These are phyloP conservation scores for Caenorhabditis uteleia DNA, from an alignment of 2,888 invertebrate genomes.

Conservation along the genomic window DNA sequence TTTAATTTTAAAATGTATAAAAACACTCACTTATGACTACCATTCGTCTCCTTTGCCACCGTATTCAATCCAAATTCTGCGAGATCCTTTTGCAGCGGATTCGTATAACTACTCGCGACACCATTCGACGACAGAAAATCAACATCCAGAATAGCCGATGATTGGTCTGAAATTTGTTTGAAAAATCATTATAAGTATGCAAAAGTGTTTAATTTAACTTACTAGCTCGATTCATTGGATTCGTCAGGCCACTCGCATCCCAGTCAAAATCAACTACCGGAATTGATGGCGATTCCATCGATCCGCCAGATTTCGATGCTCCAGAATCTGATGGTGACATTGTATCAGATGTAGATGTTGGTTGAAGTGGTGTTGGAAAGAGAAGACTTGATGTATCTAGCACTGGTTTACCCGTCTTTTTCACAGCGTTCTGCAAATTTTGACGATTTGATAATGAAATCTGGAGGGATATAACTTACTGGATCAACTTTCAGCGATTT, in stretches of 20 bases:
- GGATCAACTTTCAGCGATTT: conserved; percentile 40
- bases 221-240: conserved; percentile 60
- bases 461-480: conserved; percentile 8
- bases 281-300: conserved; percentile 51
- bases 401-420: conserved; percentile 10
- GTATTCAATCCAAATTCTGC: conserved; percentile 43
- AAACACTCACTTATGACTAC: conserved; percentile 1
- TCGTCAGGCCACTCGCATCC: conserved; percentile 56
- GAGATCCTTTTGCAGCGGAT: conserved; percentile 47
- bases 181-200: conserved; percentile 6
- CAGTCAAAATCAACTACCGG: conserved; percentile 63
- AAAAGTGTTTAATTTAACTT: conserved; percentile 32
- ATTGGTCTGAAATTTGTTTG: conserved; percentile 20
- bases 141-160: conserved; percentile 52
- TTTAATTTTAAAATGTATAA: conserved; percentile 5
- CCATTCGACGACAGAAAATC: conserved; percentile 53
- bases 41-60: neutral
- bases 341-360: conserved; percentile 3
- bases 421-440: conserved; percentile 7
- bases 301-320: neutral
- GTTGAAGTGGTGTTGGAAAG: conserved; percentile 11
- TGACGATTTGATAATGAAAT: neutral
- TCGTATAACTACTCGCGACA: conserved; percentile 23
- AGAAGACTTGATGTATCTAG: conserved; percentile 18
- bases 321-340: neutral